Conservation (phyloP, 1,140 invertebrate genomes). For the Bombus confusus region DNA sequence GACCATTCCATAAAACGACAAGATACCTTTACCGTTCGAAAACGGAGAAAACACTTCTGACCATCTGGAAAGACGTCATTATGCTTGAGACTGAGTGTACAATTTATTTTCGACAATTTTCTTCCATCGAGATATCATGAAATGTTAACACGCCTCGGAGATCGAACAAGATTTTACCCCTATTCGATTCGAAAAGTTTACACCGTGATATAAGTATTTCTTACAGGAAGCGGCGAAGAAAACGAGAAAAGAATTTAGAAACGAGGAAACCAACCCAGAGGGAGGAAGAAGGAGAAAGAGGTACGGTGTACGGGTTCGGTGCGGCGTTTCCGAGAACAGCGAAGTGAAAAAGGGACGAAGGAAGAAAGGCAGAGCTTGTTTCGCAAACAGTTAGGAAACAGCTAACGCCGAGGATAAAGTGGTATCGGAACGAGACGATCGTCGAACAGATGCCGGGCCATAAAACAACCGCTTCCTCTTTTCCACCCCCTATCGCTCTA, state of each 20-base stretch:
- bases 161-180: too few relatives aligned
- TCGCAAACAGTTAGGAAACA: slow-evolving; percentile 82
- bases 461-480: slow-evolving; percentile 82
- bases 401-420: slow-evolving; percentile 83
- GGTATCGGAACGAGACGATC: slow-evolving; percentile 84
- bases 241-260: slow-evolving; percentile 19
- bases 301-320: slow-evolving; percentile 22
- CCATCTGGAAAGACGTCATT: too few relatives aligned
- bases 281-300: not conserved
- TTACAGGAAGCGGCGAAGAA: not conserved
- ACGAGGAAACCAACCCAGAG: not conserved
- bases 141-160: too few relatives aligned
- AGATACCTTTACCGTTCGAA: too few relatives aligned
- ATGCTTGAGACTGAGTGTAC: too few relatives aligned
- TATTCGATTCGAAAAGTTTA: too few relatives aligned
- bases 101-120: too few relatives aligned
- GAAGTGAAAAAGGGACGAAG: slow-evolving; percentile 43
- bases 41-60: too few relatives aligned
- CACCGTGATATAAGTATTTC: too few relatives aligned
- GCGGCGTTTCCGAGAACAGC: slow-evolving; percentile 49
- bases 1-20: too few relatives aligned
- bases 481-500: slow-evolving; percentile 75
- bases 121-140: too few relatives aligned
- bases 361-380: slow-evolving; percentile 73
- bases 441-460: slow-evolving; percentile 83